phyloP scores from a whole-genome alignment of 2,797 vertebrate species.

The Eulemur rubriventer region DNA sequence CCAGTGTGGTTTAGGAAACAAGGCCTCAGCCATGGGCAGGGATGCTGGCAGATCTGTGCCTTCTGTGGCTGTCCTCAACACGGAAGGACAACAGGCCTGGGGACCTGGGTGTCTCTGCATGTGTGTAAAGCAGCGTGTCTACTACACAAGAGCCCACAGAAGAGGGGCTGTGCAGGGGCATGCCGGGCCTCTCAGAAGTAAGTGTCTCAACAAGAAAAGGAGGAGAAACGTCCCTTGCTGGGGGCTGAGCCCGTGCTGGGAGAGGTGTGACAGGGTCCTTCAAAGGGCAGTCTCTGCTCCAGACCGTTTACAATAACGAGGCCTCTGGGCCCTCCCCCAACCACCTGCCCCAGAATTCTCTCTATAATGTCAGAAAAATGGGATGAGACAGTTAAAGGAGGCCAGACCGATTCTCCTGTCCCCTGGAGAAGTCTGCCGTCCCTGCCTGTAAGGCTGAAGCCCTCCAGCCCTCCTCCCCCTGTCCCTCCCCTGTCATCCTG shows the following conservation, averaged over 20 bases:
- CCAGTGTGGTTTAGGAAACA: neutral
- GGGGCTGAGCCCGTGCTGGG: neutral
- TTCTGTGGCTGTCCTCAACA: neutral
- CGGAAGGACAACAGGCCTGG: neutral
- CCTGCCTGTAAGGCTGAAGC: fast-evolving
- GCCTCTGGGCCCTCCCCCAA: neutral
- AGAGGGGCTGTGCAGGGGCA: neutral
- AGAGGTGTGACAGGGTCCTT: neutral
- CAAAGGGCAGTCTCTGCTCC: neutral
- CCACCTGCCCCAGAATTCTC: neutral
- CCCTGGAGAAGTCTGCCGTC: neutral
- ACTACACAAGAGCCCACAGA: fast-evolving
- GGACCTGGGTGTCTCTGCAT: neutral
- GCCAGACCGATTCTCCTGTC: neutral
- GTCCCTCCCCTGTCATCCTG: neutral
- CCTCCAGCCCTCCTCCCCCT: fast-evolving
- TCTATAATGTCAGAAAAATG: neutral
- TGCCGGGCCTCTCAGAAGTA: too few relatives aligned
- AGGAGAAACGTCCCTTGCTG: conserved; percentile 1
- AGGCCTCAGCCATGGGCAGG: neutral
- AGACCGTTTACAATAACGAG: neutral
- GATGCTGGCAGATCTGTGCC: too few relatives aligned
- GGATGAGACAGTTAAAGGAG: neutral
- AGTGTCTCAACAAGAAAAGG: conserved; percentile 10
- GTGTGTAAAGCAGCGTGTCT: neutral